phyloP scores from a whole-genome alignment of 2,888 invertebrate genomes.

The Eretmocerus hayati region DNA sequence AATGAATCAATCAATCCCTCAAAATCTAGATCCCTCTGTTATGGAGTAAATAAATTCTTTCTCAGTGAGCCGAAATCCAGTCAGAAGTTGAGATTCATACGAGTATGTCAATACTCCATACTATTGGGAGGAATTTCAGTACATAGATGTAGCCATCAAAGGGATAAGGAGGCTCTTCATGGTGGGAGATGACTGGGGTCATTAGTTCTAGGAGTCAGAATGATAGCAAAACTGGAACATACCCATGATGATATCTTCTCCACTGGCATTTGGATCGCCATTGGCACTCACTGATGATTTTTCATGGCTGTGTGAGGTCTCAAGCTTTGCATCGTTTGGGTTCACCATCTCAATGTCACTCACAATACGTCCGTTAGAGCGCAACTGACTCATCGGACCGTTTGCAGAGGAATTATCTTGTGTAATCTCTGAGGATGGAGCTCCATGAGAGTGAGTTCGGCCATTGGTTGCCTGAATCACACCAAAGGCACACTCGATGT shows the following conservation, averaged over 20 bases:
- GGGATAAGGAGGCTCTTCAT: too few relatives aligned
- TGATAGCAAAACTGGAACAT: too few relatives aligned
- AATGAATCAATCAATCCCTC: too few relatives aligned
- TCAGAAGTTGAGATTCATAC: too few relatives aligned
- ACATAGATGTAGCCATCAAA: too few relatives aligned
- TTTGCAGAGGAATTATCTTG: slow-evolving; percentile 51
- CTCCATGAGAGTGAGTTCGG: slow-evolving; percentile 39
- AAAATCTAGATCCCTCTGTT: too few relatives aligned
- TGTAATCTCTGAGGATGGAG: slow-evolving; percentile 49
- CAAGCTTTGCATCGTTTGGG: slow-evolving; percentile 45
- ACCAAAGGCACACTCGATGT: slow-evolving; percentile 57
- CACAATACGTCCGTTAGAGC: slow-evolving; percentile 41
- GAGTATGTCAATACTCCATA: too few relatives aligned
- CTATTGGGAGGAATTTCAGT: too few relatives aligned
- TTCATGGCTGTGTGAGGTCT: slow-evolving; percentile 45
- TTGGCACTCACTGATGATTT: slow-evolving; percentile 48
- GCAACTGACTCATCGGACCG: slow-evolving; percentile 45
- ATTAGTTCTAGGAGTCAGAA: too few relatives aligned
- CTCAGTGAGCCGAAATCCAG: too few relatives aligned
- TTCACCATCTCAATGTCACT: slow-evolving; percentile 55
- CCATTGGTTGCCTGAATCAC: slow-evolving; percentile 75
- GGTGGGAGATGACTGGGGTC: too few relatives aligned
- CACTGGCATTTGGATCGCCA: slow-evolving; percentile 55
- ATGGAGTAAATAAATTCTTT: too few relatives aligned
- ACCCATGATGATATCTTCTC: slow-evolving; percentile 70